Conservation (phyloP, 2,888 invertebrate species). For the Eupithecia vulgata region DNA sequence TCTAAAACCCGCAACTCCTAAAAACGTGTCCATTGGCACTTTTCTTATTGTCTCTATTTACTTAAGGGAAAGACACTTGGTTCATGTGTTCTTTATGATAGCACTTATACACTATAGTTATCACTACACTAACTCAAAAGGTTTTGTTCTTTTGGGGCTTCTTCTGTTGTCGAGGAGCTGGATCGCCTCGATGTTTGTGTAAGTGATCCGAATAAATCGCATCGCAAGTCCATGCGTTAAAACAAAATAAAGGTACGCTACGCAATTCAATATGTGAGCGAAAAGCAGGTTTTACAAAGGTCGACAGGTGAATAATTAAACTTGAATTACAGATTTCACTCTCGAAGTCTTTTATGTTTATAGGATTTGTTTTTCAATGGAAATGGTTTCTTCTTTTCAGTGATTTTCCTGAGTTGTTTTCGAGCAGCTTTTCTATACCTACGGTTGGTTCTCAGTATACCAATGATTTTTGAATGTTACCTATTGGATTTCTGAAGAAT, state of each 20-base stretch:
- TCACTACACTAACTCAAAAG: too few species aligned
- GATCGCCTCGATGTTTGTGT: too few species aligned
- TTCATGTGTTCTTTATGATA: too few species aligned
- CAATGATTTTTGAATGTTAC: not conserved
- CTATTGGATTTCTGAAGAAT: not conserved
- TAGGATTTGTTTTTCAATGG: slow-evolving; percentile 12
- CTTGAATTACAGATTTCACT: slow-evolving; percentile 37
- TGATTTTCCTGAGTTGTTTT: not conserved
- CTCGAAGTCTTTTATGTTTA: slow-evolving; percentile 22
- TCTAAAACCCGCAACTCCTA: too few species aligned
- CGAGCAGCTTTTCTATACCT: not conserved
- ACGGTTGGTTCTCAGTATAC: not conserved
- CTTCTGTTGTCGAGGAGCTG: too few species aligned
- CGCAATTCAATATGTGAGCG: slow-evolving; percentile 42
- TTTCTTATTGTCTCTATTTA: too few species aligned
- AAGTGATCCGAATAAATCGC: not conserved
- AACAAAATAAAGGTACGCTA: not conserved
- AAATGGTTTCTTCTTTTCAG: slow-evolving; percentile 5
- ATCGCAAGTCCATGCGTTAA: not conserved
- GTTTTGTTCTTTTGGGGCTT: too few species aligned
- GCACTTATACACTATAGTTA: too few species aligned
- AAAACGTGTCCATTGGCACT: too few species aligned
- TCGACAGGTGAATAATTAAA: slow-evolving; percentile 37
- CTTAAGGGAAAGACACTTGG: too few species aligned
- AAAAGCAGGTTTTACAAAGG: slow-evolving; percentile 35